phyloP scores from a whole-genome alignment of 2,797 vertebrate species.

The Buceros bicornis region DNA sequence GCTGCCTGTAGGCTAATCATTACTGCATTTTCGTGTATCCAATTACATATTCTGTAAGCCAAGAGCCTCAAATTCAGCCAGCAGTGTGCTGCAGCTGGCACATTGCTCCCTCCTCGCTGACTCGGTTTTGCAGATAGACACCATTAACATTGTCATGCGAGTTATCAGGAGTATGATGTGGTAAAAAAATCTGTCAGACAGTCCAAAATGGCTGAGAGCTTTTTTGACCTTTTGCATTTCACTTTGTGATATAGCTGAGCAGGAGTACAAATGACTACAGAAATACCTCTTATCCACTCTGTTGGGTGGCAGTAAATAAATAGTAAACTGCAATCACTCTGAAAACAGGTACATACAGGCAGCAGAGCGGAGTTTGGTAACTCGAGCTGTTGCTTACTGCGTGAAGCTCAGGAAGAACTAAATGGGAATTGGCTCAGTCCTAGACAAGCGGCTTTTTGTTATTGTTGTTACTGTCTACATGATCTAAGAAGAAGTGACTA shows the following conservation, averaged over 20 bases:
- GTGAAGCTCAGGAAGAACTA: not conserved
- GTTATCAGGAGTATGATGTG: not conserved
- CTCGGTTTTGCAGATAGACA: not conserved
- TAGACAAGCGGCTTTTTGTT: not conserved
- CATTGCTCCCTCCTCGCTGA: not conserved
- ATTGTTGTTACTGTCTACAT: not conserved
- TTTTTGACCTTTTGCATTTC: not conserved
- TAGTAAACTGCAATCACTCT: not conserved
- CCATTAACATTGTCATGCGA: not conserved
- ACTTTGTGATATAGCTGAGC: not conserved
- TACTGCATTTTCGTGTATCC: slow-evolving; percentile 14
- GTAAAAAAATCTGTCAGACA: not conserved
- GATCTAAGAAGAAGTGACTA: not conserved
- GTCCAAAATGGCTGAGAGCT: not conserved
- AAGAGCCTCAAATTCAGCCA: not conserved
- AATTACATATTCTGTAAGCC: slow-evolving; percentile 15
- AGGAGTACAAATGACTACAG: not conserved
- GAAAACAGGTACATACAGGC: not conserved
- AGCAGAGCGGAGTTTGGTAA: not conserved
- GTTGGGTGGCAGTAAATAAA: not conserved
- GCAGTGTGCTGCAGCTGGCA: not conserved
- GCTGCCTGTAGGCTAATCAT: slow-evolving; percentile 2
- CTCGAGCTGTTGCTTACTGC: not conserved
- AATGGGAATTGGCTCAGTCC: not conserved
- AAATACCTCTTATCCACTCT: not conserved